A percentile compares a stretch with the other conserved stretches of the same genome.
phyloP scores from a whole-genome alignment of 2,888 invertebrate species.

The Agonopterix alstromeriana region DNA sequence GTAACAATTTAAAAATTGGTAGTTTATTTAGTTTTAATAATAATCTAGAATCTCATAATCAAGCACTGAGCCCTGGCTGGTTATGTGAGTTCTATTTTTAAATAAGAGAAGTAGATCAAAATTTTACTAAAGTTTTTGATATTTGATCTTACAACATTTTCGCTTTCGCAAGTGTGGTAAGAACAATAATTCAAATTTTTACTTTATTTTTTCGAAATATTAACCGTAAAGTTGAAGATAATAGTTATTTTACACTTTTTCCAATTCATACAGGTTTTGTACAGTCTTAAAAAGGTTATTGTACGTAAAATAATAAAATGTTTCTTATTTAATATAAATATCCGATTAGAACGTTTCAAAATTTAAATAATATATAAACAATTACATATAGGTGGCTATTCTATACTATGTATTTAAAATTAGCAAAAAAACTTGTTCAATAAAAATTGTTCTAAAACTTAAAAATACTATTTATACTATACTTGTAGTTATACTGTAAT shows the following conservation, averaged over 20 bases:
- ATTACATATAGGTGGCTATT: constrained; percentile 50
- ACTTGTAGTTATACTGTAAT: constrained; percentile 45
- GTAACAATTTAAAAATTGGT: constrained; percentile 27
- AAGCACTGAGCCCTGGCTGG: constrained; percentile 59
- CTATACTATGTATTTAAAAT: constrained; percentile 30
- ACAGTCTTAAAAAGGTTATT: constrained; percentile 16
- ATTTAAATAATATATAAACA: constrained; percentile 27
- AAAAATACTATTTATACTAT: constrained; percentile 45
- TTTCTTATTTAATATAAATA: constrained; percentile 34
- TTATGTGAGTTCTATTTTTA: constrained; percentile 47
- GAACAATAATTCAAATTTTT: constrained; percentile 3
- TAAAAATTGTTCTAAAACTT: constrained; percentile 67
- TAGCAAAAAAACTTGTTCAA: constrained; percentile 66
- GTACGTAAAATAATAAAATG: constrained; percentile 12
- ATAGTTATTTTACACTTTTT: constrained; percentile 16
- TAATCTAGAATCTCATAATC: constrained; percentile 45
- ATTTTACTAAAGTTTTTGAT: constrained; percentile 17
- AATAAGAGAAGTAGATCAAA: constrained; percentile 12
- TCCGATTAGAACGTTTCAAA: constrained; percentile 45
- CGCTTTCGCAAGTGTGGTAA: constrained; percentile 9
- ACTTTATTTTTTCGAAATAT: background rate
- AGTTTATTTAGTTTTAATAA: constrained; percentile 9
- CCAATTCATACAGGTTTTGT: constrained; percentile 27
- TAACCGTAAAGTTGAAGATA: constrained; percentile 15
- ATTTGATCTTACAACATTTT: constrained; percentile 29